Percentiles rank a stretch among this genome's conserved stretches.
phyloP scores from a whole-genome alignment of 2,797 vertebrate genomes.

The Chloroceryle inda region DNA sequence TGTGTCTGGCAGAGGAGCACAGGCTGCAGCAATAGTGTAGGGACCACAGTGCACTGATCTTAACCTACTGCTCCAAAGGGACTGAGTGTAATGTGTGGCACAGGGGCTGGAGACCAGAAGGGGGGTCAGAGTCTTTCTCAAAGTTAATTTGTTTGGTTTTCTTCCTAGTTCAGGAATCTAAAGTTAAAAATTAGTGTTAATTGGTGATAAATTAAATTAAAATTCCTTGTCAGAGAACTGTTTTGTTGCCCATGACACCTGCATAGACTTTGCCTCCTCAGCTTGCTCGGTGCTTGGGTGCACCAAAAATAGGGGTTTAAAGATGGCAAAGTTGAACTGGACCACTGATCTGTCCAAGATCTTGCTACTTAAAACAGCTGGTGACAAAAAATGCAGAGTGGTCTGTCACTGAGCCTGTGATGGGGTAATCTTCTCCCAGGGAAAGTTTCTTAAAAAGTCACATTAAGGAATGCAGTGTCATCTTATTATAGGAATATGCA shows the following conservation, averaged over 20 bases:
- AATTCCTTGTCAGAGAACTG: not conserved
- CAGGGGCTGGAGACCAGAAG: not conserved
- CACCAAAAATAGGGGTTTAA: not conserved
- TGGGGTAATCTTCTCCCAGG: not conserved
- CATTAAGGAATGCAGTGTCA: slow-evolving; percentile 42
- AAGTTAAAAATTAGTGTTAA: not conserved
- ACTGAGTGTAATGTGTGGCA: not conserved
- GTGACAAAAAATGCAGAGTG: not conserved
- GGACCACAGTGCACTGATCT: too few relatives aligned
- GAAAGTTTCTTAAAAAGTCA: slow-evolving; percentile 25
- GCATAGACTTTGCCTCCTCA: not conserved
- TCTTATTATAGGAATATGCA: slow-evolving; percentile 62
- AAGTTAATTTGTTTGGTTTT: not conserved
- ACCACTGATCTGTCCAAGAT: not conserved
- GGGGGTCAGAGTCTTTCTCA: not conserved
- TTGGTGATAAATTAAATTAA: not conserved
- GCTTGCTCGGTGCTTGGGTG: not conserved
- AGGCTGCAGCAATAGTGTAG: accelerated
- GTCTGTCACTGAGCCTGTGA: not conserved
- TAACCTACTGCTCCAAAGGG: not conserved
- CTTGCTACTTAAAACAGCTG: not conserved
- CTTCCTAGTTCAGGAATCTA: not conserved
- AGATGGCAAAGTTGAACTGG: not conserved
- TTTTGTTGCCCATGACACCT: not conserved
- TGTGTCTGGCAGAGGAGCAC: not conserved